These are phyloP conservation scores for Micromussa lordhowensis DNA, from an alignment of 92 coral and sea anemone genomes.

Conservation along the genomic window DNA sequence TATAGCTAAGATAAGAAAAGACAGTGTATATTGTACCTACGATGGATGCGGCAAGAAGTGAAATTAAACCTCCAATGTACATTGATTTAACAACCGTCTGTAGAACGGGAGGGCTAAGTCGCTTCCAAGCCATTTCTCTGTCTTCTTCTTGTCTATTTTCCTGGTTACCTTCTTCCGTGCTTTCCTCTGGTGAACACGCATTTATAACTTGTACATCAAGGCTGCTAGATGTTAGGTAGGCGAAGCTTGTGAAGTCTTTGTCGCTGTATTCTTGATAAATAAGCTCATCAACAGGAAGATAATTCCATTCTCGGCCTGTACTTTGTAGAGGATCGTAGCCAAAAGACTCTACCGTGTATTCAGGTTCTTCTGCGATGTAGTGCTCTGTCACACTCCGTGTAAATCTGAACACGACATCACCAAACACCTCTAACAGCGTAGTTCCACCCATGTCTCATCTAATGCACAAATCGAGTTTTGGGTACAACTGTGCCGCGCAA, in stretches of 20 bases:
- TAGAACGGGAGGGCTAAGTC: not conserved
- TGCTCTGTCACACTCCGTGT: conserved; percentile 3
- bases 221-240: not conserved
- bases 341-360: conserved; percentile 22
- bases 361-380: conserved; percentile 28
- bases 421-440: not conserved
- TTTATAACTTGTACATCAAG: not conserved
- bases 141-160: not conserved
- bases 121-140: conserved; percentile 13
- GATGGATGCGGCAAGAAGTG: too few species aligned
- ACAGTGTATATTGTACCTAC: too few species aligned
- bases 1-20: too few species aligned
- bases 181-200: conserved; percentile 5
- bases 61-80: too few species aligned
- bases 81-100: conserved; percentile 16
- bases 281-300: conserved; percentile 25
- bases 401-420: not conserved
- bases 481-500: too few species aligned
- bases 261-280: conserved; percentile 39
- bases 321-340: conserved; percentile 38
- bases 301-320: conserved; percentile 43
- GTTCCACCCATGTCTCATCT: not conserved
- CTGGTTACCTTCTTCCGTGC: not conserved
- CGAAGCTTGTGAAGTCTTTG: not conserved
- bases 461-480: not conserved